phyloP scores from a whole-genome alignment of 2,888 invertebrate species.

The Itoplectis maculator region DNA sequence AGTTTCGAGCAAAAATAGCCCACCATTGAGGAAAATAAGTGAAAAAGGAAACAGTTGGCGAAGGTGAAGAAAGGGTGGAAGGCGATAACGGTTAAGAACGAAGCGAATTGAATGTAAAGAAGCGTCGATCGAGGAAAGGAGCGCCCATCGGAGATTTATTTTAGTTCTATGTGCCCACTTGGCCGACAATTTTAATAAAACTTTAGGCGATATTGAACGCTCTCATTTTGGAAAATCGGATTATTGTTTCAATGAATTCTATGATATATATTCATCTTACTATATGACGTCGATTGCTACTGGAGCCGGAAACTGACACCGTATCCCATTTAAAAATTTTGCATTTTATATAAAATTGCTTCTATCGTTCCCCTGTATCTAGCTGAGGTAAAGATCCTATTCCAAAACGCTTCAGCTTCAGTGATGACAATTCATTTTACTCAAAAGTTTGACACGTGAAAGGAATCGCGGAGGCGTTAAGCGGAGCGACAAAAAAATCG shows the following conservation, averaged over 20 bases:
- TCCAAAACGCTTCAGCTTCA: too few species aligned
- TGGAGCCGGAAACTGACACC: not conserved
- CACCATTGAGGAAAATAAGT: conserved; percentile 23
- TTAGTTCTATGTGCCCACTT: conserved; percentile 20
- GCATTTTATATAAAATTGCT: too few species aligned
- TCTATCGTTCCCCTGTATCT: too few species aligned
- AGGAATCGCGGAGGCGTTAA: conserved; percentile 69
- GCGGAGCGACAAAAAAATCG: conserved; percentile 4
- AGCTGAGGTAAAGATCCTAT: too few species aligned
- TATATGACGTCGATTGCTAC: not conserved
- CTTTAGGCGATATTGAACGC: conserved; percentile 2
- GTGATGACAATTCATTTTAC: conserved; percentile 69
- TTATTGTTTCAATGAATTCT: not conserved
- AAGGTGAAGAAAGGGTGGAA: conserved; percentile 1
- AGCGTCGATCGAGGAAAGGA: conserved; percentile 31
- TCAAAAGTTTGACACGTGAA: conserved; percentile 75
- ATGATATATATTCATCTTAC: not conserved
- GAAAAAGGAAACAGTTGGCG: conserved; percentile 24
- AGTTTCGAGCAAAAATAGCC: conserved; percentile 33
- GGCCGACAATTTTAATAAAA: conserved; percentile 37
- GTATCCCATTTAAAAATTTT: not conserved
- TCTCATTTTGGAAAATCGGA: not conserved
- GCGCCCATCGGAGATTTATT: conserved; percentile 18
- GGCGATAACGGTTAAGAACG: conserved; percentile 13
- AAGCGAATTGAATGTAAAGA: conserved; percentile 46